A percentile compares a stretch with the other conserved stretches of the same genome.
These are phyloP conservation scores for Megaustenia siamemsis DNA, from an alignment of 2,888 invertebrate genomes.

Conservation along the genomic window DNA sequence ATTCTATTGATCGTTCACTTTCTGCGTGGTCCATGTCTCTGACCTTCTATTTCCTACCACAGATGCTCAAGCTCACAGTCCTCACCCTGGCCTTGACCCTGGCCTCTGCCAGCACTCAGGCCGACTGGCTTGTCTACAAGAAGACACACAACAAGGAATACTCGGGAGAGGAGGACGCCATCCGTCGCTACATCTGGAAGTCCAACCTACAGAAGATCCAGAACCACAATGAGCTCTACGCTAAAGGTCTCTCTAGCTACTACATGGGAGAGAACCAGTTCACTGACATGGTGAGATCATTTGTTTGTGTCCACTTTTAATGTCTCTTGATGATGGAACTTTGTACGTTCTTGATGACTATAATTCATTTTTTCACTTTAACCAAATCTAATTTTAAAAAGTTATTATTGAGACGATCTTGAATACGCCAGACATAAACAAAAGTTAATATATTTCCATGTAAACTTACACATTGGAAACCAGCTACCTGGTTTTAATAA, in stretches of 20 bases:
- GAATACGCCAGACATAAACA: too few relatives aligned
- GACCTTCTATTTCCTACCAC: not conserved
- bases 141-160: conserved; percentile 34
- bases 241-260: conserved; percentile 65
- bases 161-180: conserved; percentile 6
- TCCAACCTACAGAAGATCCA: conserved; percentile 63
- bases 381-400: too few relatives aligned
- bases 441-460: too few relatives aligned
- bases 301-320: too few relatives aligned
- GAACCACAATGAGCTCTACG: conserved; percentile 67
- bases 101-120: conserved; percentile 23
- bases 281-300: conserved; percentile 83
- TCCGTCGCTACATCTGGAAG: conserved; percentile 67
- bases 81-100: conserved; percentile 29
- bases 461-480: too few relatives aligned
- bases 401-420: too few relatives aligned
- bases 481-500: too few relatives aligned
- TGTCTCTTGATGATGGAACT: too few relatives aligned
- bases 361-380: too few relatives aligned
- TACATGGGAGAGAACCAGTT: conserved; percentile 70
- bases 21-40: too few relatives aligned
- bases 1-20: too few relatives aligned
- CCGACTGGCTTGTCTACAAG: conserved; percentile 29
- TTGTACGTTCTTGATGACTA: too few relatives aligned
- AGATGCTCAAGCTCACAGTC: conserved; percentile 47